Conservation (phyloP, 2,113 vertebrate genomes). For the Sturnus vulgaris region DNA sequence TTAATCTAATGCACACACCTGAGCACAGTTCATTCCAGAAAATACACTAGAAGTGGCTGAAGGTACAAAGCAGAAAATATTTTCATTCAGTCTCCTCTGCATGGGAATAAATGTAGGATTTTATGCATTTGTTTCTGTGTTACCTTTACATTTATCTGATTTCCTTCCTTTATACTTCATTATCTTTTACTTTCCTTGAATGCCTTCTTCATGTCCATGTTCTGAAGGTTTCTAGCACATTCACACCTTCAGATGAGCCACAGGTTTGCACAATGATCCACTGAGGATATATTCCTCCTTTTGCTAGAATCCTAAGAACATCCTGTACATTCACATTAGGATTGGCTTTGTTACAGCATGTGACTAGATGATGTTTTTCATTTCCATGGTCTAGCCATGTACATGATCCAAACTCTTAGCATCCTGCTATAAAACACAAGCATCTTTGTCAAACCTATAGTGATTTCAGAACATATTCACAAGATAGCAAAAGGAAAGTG, state of each 20-base stretch:
- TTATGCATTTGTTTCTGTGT: neutral
- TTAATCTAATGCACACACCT: neutral
- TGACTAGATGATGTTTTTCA: neutral
- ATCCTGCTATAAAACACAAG: neutral
- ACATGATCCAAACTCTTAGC: neutral
- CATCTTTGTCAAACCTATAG: neutral
- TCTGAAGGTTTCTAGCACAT: neutral
- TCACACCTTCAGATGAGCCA: neutral
- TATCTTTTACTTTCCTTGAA: neutral
- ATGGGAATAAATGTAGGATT: neutral
- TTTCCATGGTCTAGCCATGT: neutral
- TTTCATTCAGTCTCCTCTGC: neutral
- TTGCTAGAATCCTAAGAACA: neutral
- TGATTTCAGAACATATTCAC: neutral
- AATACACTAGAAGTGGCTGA: neutral
- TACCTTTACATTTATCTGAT: neutral
- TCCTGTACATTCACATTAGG: neutral
- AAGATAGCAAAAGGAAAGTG: neutral
- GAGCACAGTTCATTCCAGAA: neutral
- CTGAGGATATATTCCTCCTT: neutral
- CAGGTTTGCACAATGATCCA: neutral
- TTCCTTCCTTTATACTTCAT: neutral
- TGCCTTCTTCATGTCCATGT: neutral
- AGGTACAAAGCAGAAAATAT: neutral
- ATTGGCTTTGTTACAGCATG: neutral